Percentiles rank a stretch among this genome's conserved stretches.
phyloP scores from a whole-genome alignment of 2,797 vertebrate species.

The Enteromius viviparus region DNA sequence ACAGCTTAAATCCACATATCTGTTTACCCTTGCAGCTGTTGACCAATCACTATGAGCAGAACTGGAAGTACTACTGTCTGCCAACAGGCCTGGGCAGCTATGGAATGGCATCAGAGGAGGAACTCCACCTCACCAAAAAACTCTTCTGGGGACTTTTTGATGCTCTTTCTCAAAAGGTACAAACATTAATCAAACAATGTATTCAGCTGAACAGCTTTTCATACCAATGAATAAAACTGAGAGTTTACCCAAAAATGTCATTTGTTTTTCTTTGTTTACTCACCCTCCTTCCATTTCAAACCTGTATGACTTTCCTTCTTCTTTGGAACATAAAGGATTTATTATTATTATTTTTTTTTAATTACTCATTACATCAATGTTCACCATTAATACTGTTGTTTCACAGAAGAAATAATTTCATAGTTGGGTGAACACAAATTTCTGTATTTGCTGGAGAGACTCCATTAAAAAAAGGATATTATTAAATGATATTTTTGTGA shows the following conservation, averaged over 20 bases:
- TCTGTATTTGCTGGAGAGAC: background rate
- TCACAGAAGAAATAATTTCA: background rate
- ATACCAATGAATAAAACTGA: background rate
- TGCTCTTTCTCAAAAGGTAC: conserved; percentile 95
- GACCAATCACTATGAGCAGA: conserved; percentile 95
- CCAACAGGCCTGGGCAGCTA: conserved; percentile 90
- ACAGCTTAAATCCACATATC: background rate
- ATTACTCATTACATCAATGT: background rate
- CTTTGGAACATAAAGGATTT: background rate
- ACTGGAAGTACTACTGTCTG: conserved; percentile 99
- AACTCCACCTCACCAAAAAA: conserved; percentile 95
- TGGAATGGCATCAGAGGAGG: conserved; percentile 92
- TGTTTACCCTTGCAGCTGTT: conserved; percentile 81
- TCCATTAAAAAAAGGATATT: background rate
- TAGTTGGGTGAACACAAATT: background rate
- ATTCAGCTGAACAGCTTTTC: background rate
- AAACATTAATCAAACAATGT: background rate
- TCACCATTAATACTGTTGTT: background rate
- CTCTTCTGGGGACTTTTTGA: conserved; percentile 99
- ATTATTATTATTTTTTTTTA: no score
- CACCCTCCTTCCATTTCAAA: background rate
- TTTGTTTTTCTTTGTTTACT: background rate
- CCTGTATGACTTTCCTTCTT: background rate
- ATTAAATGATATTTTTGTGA: background rate
- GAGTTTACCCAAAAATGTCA: no score